A percentile compares a stretch with the other conserved stretches of the same genome.
phyloP scores from a whole-genome alignment of 2,113 vertebrate species.

The Ciconia stormi region DNA sequence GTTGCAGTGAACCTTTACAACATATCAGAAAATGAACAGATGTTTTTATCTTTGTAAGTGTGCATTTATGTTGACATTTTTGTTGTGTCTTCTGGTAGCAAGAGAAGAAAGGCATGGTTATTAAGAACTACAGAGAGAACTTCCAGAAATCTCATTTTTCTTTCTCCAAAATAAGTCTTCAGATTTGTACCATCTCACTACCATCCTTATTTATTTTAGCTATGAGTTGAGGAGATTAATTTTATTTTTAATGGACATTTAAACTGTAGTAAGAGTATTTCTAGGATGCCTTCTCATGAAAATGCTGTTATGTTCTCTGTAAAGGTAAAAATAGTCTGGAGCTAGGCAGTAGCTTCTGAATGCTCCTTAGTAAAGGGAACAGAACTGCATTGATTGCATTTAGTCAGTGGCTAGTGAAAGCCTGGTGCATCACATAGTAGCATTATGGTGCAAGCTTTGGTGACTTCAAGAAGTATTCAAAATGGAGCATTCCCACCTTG shows the following conservation, averaged over 20 bases:
- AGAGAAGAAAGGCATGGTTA: conserved; percentile 16
- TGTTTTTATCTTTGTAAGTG: conserved; percentile 31
- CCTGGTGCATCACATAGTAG: background rate
- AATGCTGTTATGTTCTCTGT: background rate
- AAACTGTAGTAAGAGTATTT: background rate
- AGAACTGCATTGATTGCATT: background rate
- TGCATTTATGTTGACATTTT: background rate
- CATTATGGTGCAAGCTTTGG: background rate
- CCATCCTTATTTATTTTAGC: background rate
- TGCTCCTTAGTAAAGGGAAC: background rate
- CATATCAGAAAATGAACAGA: background rate
- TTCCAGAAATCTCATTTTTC: background rate
- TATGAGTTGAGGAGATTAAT: background rate
- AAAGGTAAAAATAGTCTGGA: background rate
- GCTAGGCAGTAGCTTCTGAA: background rate
- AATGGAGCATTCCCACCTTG: background rate
- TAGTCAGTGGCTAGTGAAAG: background rate
- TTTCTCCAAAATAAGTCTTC: background rate
- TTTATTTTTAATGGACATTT: background rate
- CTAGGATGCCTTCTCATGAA: background rate
- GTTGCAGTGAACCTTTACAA: background rate
- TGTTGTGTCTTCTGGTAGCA: conserved; percentile 11
- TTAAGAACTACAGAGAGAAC: background rate
- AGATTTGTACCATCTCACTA: background rate
- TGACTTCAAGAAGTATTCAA: background rate